phyloP scores from a whole-genome alignment of 2,113 vertebrate species.

The Okapia johnstoni region DNA sequence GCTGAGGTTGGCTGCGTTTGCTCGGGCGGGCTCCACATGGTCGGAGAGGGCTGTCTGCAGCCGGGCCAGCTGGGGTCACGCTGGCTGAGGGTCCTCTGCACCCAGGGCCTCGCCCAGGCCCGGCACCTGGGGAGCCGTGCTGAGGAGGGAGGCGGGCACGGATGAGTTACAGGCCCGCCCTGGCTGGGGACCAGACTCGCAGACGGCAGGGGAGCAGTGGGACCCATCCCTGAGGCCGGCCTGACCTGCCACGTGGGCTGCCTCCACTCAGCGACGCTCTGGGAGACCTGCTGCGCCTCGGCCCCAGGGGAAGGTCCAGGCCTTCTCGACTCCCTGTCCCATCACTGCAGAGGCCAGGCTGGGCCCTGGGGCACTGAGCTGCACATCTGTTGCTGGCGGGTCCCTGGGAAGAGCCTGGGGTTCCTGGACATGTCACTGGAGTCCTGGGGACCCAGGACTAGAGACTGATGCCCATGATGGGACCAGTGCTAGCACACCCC shows the following conservation, averaged over 20 bases:
- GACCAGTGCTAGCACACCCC: accelerated
- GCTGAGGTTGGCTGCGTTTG: accelerated
- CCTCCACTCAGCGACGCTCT: accelerated
- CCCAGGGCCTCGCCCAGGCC: background rate
- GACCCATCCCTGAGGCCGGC: background rate
- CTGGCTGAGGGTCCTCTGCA: background rate
- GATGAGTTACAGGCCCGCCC: accelerated
- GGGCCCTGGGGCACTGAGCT: accelerated
- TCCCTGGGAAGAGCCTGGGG: background rate
- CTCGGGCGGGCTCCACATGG: accelerated
- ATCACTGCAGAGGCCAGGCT: accelerated
- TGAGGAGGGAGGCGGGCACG: accelerated
- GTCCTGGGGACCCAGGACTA: background rate
- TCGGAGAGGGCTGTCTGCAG: background rate
- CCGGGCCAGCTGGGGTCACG: background rate
- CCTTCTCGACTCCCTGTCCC: background rate
- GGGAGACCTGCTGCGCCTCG: accelerated
- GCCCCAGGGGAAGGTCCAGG: accelerated
- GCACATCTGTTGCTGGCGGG: background rate
- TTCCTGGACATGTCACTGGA: accelerated
- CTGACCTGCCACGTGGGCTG: accelerated
- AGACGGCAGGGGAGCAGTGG: accelerated
- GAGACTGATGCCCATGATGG: accelerated
- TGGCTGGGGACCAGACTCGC: accelerated
- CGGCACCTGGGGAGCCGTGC: accelerated